Evolutionary conservation across 2,113 vertebrate genomes (phyloP).

Genomic region (Eonycteris spelaea): DNA sequence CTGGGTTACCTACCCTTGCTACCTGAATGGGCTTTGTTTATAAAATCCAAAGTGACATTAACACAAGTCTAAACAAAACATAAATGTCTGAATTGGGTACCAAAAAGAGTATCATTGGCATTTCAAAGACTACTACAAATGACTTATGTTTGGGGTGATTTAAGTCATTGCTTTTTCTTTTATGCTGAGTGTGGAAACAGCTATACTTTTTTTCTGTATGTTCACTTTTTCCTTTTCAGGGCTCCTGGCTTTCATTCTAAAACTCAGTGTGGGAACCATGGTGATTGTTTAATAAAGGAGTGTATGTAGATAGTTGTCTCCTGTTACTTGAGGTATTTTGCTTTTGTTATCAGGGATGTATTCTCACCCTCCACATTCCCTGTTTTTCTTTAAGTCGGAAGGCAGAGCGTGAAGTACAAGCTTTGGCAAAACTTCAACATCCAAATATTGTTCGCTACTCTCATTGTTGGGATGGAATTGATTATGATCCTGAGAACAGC

Average conservation of each 20-base stretch:
- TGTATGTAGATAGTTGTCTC: background rate
- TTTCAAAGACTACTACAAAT: background rate
- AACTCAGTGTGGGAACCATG: background rate
- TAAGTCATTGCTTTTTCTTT: background rate
- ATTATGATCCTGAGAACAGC: background rate
- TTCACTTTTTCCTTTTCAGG: background rate
- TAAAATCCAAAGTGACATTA: conserved; percentile 24
- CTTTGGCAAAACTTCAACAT: conserved; percentile 68
- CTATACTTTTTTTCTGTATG: background rate
- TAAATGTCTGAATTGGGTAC: background rate
- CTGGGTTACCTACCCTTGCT: background rate
- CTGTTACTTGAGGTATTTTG: background rate
- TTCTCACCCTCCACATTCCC: background rate
- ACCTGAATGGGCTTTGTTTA: background rate
- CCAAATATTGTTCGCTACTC: conserved; percentile 79
- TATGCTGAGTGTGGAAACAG: background rate
- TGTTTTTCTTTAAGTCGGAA: conserved; percentile 56
- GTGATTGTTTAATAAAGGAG: background rate
- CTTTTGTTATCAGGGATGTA: background rate
- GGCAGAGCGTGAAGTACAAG: conserved; percentile 72
- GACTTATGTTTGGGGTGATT: background rate
- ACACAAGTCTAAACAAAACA: background rate
- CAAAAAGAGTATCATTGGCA: background rate
- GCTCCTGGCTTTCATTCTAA: background rate
- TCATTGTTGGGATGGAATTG: conserved; percentile 57